phyloP scores from a whole-genome alignment of 2,113 vertebrate species.

The Hymenochirus boettgeri region DNA sequence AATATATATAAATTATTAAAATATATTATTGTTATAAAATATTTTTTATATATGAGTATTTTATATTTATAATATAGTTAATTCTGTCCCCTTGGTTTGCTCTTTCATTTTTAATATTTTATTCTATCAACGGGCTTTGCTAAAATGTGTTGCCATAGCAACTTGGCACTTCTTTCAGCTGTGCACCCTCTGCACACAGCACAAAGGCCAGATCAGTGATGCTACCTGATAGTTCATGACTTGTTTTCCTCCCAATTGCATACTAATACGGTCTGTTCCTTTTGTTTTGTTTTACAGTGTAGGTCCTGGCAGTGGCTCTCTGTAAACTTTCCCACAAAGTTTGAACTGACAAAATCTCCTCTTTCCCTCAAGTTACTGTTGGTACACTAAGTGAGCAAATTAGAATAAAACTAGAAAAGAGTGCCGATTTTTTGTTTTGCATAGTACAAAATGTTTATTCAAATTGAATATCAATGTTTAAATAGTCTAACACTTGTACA shows the following conservation, averaged over 20 bases:
- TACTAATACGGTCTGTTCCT: conserved; percentile 25
- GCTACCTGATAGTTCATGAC: conserved; percentile 39
- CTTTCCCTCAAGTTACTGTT: background rate
- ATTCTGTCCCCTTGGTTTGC: no score
- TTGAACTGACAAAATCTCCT: background rate
- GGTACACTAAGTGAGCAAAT: background rate
- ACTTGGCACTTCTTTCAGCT: conserved; percentile 21
- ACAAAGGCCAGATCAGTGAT: conserved; percentile 24
- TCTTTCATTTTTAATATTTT: background rate
- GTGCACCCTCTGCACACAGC: conserved; percentile 19
- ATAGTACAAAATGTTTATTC: no score
- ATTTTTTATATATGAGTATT: no score
- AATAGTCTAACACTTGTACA: no score
- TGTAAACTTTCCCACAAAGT: conserved; percentile 30
- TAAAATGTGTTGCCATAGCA: conserved; percentile 28
- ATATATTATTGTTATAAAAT: no score
- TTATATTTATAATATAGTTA: no score
- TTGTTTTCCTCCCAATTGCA: conserved; percentile 21
- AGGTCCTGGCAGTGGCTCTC: background rate
- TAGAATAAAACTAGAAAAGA: background rate
- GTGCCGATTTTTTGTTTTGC: background rate
- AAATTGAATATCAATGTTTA: no score
- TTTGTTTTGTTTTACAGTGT: conserved; percentile 12
- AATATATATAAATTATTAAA: no score
- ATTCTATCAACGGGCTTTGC: background rate